A percentile compares a stretch with the other conserved stretches of the same genome.
These are phyloP conservation scores for Fregata magnificens DNA, from an alignment of 2,113 vertebrate species.

Conservation along the genomic window DNA sequence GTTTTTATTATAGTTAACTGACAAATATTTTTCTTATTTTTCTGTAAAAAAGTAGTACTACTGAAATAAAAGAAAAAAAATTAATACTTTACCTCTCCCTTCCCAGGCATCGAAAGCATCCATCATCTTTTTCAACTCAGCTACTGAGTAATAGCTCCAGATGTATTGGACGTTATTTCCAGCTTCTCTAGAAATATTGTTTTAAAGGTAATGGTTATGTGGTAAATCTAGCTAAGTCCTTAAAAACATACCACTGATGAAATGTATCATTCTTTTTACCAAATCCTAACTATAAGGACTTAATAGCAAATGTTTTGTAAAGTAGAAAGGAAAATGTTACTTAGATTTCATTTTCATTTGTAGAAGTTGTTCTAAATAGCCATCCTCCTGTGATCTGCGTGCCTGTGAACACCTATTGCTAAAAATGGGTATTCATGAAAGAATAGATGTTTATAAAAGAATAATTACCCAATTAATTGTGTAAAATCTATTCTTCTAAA, in stretches of 20 bases:
- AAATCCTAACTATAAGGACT: background rate
- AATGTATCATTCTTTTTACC: background rate
- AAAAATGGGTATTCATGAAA: background rate
- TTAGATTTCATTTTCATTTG: background rate
- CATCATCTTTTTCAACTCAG: constrained; percentile 77
- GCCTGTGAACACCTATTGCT: background rate
- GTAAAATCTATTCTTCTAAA: background rate
- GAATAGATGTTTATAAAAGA: background rate
- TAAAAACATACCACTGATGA: background rate
- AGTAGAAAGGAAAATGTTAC: background rate
- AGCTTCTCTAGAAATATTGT: constrained; percentile 73
- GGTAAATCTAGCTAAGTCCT: background rate
- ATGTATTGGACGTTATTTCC: constrained; percentile 79
- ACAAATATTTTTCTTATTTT: background rate
- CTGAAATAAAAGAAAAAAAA: background rate
- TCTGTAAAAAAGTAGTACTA: background rate
- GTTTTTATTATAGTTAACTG: background rate
- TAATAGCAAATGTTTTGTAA: background rate
- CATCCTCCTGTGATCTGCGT: background rate
- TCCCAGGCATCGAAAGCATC: constrained; percentile 76
- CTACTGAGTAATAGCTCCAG: constrained; percentile 78
- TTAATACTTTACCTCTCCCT: constrained; percentile 68
- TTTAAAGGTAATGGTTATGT: background rate
- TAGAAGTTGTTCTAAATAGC: background rate
- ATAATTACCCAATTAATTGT: background rate